Base-by-base conservation (phyloP, 2,113 vertebrate genomes). In the Lucifuga dentata region DNA sequence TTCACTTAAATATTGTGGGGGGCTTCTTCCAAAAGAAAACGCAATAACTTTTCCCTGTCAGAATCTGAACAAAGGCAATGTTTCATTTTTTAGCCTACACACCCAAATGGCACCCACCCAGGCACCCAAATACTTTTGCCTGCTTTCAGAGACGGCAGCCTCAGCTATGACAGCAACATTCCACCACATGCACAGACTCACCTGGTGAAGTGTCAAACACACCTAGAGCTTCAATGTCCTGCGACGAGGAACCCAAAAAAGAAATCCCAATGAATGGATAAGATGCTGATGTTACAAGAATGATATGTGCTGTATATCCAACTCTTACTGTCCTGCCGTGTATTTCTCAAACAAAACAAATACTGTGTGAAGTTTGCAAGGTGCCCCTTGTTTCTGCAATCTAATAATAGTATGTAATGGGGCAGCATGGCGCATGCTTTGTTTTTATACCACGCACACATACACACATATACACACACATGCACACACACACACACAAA, bases 101-200 rank as follows among this genome's bases (percentile, higher is more conserved):
- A n/a, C 70, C 55, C 32, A 82, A 29, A n/a, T n/a, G n/a, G n/a
- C n/a, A n/a, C n/a, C n/a, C n/a, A n/a, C n/a, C n/a, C n/a, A n/a
- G n/a, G n/a, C n/a, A n/a, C n/a, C n/a, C n/a, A n/a, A 67, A 29
- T 29, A 16, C 35, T 48, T 80, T 17, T n/a, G 58, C 50, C 26
- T 65, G 38, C 5, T 41, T 43, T 57, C 23, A 65, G 10, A 62
- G 26, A 29, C 29, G 15, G 36, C n/a, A 11, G 45, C 52, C 29
- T 36, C 26, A 52, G 21, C 1, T 1, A 58, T 75, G 63, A 67
- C 74, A 78, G 50, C 12, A 61, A 24, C 81, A 88, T 81, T 84
- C 83, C 78, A 72, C 23, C 60, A 73, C 79, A 68, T 60, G 64
- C 75, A 71, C 44, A 78, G 17, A 74, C 76, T n/a, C 63, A 61